A percentile compares a stretch with the other conserved stretches of the same genome.
These are phyloP conservation scores for Ctenopoma kingsleyae DNA, from an alignment of 2,797 vertebrate genomes.

Conservation along the genomic window DNA sequence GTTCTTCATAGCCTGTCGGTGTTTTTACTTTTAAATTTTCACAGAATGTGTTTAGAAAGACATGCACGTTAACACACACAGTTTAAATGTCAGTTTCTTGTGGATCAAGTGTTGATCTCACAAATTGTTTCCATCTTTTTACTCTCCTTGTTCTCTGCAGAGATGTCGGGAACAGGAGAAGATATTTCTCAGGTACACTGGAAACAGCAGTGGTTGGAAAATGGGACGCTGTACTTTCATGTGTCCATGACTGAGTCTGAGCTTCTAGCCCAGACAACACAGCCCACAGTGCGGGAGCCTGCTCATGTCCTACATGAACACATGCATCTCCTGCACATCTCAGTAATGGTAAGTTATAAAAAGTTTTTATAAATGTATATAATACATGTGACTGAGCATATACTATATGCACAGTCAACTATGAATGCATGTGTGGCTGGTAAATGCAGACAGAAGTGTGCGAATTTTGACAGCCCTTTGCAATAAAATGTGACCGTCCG, in stretches of 20 bases:
- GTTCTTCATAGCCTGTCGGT: conserved; percentile 11
- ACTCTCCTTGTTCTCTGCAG: conserved; percentile 75
- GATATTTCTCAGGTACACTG: conserved; percentile 97
- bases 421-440: neutral
- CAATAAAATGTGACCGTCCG: neutral
- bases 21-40: neutral
- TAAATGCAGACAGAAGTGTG: neutral
- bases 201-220: conserved; percentile 99
- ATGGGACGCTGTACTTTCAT: conserved; percentile 96
- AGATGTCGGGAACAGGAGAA: conserved; percentile 94
- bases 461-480: neutral
- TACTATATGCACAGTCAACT: neutral
- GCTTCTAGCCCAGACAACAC: conserved; percentile 87
- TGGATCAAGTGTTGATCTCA: conserved; percentile 16
- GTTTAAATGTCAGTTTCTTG: conserved; percentile 11
- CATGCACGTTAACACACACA: neutral
- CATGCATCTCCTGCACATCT: conserved; percentile 97
- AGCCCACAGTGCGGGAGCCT: conserved; percentile 89
- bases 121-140: conserved; percentile 19
- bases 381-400: neutral
- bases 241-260: conserved; percentile 92
- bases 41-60: conserved; percentile 3
- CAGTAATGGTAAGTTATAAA: conserved; percentile 93
- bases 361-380: too few species aligned
- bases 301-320: conserved; percentile 93